These are phyloP conservation scores for Erythrocebus patas DNA, from an alignment of 2,113 vertebrate species.

Conservation along the genomic window DNA sequence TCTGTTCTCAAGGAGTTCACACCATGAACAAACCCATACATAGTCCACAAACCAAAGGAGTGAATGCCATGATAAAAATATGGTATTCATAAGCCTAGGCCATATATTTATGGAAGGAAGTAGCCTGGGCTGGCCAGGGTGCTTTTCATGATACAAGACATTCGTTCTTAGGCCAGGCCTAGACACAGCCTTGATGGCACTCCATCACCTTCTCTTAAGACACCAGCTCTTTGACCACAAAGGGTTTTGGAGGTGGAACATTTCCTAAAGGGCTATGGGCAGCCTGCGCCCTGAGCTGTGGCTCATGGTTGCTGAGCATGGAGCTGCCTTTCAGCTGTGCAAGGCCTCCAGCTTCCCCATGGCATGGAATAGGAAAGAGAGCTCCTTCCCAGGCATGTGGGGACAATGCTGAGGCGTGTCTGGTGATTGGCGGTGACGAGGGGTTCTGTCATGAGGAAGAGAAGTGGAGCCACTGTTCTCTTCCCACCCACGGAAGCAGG, in stretches of 20 bases:
- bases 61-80: not conserved
- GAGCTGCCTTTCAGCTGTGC: not conserved
- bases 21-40: not conserved
- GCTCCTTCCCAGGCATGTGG: not conserved
- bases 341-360: not conserved
- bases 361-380: not conserved
- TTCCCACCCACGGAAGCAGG: not conserved
- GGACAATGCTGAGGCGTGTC: not conserved
- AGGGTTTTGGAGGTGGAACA: not conserved
- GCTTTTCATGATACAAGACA: not conserved
- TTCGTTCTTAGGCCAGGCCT: not conserved
- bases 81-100: not conserved
- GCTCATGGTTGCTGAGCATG: fast-evolving
- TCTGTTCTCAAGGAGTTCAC: not conserved
- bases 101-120: not conserved
- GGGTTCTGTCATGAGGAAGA: not conserved
- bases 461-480: not conserved
- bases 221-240: not conserved
- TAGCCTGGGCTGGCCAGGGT: too few relatives aligned
- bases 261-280: not conserved
- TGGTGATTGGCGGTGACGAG: not conserved
- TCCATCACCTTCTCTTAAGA: not conserved
- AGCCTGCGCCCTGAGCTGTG: not conserved
- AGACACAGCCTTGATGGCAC: not conserved
- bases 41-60: not conserved